Evolutionary conservation across 2,113 vertebrate species (phyloP).

Genomic region (Dunckerocampus dactyliophorus): DNA sequence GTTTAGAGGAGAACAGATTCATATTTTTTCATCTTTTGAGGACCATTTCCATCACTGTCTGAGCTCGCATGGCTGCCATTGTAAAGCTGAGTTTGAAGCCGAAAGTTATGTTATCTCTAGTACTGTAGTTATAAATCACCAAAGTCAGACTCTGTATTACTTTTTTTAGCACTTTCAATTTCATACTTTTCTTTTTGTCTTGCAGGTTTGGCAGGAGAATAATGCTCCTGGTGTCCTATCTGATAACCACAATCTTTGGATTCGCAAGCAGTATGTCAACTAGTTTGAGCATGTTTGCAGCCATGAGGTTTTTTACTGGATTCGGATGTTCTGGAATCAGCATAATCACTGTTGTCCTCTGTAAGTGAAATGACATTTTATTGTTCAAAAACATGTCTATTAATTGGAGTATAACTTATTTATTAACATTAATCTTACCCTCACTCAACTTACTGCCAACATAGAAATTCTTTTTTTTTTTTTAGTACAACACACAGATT

Average conservation of each 20-base stretch:
- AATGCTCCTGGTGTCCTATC: slow-evolving; percentile 55
- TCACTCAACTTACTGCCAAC: neutral
- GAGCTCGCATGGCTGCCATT: neutral
- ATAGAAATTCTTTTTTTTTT: neutral
- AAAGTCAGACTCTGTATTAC: neutral
- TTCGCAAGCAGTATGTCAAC: slow-evolving; percentile 56
- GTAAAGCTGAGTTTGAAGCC: too few relatives aligned
- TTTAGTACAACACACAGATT: neutral
- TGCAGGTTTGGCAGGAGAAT: slow-evolving; percentile 63
- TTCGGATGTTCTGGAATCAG: slow-evolving; percentile 61
- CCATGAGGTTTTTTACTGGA: slow-evolving; percentile 67
- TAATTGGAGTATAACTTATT: neutral
- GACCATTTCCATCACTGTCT: neutral
- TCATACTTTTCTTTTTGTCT: neutral
- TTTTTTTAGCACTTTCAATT: neutral
- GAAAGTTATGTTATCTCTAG: too few relatives aligned
- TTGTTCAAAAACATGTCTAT: neutral
- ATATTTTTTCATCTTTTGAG: neutral
- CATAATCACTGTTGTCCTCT: slow-evolving; percentile 54
- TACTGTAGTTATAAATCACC: too few relatives aligned
- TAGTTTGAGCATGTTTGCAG: slow-evolving; percentile 52
- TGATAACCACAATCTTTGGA: slow-evolving; percentile 39
- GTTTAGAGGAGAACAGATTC: neutral
- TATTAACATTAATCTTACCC: too few relatives aligned
- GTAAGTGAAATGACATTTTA: slow-evolving; percentile 42